Evolutionary conservation across 2,797 vertebrate species (phyloP), one percentile per base, ranked within the genome.

Genomic region (Argya squamiceps): DNA sequence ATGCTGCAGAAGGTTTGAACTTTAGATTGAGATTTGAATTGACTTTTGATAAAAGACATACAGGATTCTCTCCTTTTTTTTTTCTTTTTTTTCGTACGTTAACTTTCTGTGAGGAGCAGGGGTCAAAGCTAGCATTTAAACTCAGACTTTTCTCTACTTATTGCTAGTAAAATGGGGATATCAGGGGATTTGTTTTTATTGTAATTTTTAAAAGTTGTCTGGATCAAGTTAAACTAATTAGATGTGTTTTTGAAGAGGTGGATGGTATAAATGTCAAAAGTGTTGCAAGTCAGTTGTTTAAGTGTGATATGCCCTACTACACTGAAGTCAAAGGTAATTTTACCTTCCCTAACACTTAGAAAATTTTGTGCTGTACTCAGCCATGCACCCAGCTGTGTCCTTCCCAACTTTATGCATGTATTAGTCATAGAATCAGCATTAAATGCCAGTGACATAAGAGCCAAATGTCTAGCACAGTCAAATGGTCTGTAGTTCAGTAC

Each of bases 41-140:
- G 63, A 64, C 83, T 97, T 96, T 89, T 95, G 79, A 96, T 93
- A 95, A 96, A 95, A 93, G 94, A 75, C 83, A 39, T 55, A 69
- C 60, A 77, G 55, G 47, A 68, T 75, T 86, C 26, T 73, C 52
- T 63, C 10, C 16, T 1, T 56, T 4, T 44, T 43, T 44, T 29
- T 4, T 47, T 10, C 41, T 87, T 12, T 58, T 27, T 56, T 34
- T 27, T 34, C 50, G 1, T 60, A 74, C 76, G 78, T 97, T 96
- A 88, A 83, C 82, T 95, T 94, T 95, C 77, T 90, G 69, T 56
- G 55, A 70, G 94, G 56, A 95, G 59, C 60, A 92, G 43, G 27
- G 83, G 84, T 88, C 79, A 96, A 92, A 94, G 26, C 65, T 64
- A 81, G 65, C 46, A 93, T 92, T 97, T 96, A 93, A 95, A 89